A percentile compares a stretch with the other conserved stretches of the same genome.
Conservation (phyloP, 2,888 invertebrate species). For the Phengaris alcon region DNA sequence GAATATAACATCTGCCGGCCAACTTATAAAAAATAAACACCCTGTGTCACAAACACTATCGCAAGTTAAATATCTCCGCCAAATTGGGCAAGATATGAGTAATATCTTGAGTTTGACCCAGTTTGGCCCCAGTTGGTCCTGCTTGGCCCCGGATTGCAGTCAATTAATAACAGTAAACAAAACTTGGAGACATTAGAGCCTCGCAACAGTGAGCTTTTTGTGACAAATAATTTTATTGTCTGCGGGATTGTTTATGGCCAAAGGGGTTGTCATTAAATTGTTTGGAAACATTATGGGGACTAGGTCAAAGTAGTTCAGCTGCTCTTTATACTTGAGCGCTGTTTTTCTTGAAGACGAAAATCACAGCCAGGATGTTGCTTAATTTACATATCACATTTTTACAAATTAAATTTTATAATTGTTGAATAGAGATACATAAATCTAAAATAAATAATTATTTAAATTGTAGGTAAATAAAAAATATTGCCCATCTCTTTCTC, state of each 20-base stretch:
- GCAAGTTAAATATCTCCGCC: not conserved
- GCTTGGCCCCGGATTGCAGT: slow-evolving; percentile 7
- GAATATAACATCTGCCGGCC: not conserved
- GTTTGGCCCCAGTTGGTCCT: not conserved
- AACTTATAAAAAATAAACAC: not conserved
- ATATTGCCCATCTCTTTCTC: too few species aligned
- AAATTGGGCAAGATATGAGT: not conserved
- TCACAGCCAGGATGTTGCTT: too few species aligned
- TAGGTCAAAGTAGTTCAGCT: too few species aligned
- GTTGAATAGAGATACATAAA: too few species aligned
- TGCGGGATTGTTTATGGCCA: not conserved
- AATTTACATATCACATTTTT: too few species aligned
- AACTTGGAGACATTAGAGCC: not conserved
- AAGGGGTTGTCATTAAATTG: not conserved
- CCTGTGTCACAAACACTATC: not conserved
- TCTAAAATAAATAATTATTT: too few species aligned
- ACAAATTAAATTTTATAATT: too few species aligned
- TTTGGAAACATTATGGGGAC: too few species aligned
- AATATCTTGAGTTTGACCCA: slow-evolving; percentile 4
- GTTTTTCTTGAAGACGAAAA: too few species aligned
- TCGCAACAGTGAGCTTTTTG: not conserved
- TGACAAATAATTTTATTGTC: slow-evolving; percentile 10
- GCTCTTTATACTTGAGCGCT: too few species aligned
- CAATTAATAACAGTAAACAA: slow-evolving; percentile 18
- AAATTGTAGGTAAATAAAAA: too few species aligned